phyloP scores from a whole-genome alignment of 1,140 invertebrate species.

The Mercenaria mercenaria region DNA sequence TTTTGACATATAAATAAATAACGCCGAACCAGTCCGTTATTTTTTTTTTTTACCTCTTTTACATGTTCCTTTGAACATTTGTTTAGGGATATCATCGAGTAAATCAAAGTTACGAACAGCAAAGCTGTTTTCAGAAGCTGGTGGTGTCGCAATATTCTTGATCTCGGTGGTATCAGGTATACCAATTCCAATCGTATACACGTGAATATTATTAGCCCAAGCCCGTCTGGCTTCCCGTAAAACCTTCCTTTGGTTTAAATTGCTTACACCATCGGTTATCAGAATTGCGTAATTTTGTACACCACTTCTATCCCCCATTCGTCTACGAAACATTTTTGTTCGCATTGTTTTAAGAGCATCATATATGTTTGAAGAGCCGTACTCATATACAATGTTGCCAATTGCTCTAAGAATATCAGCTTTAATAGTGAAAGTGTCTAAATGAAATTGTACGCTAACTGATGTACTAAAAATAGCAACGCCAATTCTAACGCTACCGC shows the following conservation, averaged over 20 bases:
- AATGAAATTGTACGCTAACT: conserved; percentile 68
- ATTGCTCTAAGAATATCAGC: conserved; percentile 66
- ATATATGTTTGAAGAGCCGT: conserved; percentile 61
- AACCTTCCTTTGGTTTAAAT: conserved; percentile 71
- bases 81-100: conserved; percentile 68
- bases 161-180: conserved; percentile 75
- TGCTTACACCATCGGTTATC: conserved; percentile 75
- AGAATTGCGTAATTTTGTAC: conserved; percentile 73
- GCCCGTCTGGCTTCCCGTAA: conserved; percentile 70
- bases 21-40: not conserved
- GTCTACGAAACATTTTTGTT: conserved; percentile 63
- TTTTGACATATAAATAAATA: not conserved
- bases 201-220: conserved; percentile 64
- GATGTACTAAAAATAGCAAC: conserved; percentile 74
- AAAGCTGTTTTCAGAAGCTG: conserved; percentile 74
- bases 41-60: not conserved
- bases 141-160: conserved; percentile 72
- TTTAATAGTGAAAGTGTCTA: conserved; percentile 66
- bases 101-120: conserved; percentile 78
- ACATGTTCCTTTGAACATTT: conserved; percentile 18
- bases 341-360: conserved; percentile 57
- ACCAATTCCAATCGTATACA: conserved; percentile 79
- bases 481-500: conserved; percentile 78
- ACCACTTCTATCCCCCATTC: conserved; percentile 71
- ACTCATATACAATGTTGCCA: conserved; percentile 51